Evolutionary conservation across 2,888 invertebrate genomes (phyloP), one percentile per base, ranked within the genome.

Genomic region (Apotomis turbidana): DNA sequence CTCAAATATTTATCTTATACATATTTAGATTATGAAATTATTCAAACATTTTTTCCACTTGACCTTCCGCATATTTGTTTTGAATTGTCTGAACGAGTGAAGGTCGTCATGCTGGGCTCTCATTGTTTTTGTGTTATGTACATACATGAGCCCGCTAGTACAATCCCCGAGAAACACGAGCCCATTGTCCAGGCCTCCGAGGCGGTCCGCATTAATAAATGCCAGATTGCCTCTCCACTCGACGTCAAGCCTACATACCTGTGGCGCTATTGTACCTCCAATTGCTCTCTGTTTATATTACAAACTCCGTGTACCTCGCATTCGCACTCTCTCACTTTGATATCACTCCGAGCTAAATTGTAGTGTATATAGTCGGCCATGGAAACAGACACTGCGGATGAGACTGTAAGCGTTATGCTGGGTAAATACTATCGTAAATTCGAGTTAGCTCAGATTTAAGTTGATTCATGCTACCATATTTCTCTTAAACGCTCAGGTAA

Each of bases 151-250:
- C 80, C 79, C 81, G 80, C 79, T 80, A 78, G 81, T 79, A 81
- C 82, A 82, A 82, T 83, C 82, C 83, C 79, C 80, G 84, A 83
- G 86, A 83, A 85, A 84, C 82, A 83, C 80, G 80, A 82, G 76
- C 83, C 49, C 83, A 87, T 87, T 88, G 86, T 88, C 83, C 83
- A 81, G 79, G 80, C 74, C 80, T 82, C 81, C 82, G 82, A 82
- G 80, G 83, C 87, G 82, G 85, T 86, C 80, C 82, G 80, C 85
- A 87, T 86, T 88, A 85, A 87, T 87, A 87, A 87, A 87, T 83
- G 83, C 83, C 82, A 81, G 84, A 83, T 85, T 84, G 83, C 83
- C 77, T 79, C 78, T 79, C 76, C 76, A 75, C 74, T 79, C 75
- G 75, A 72, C 74, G 74, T 76, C 78, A 78, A 77, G 77, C 74